phyloP scores from a whole-genome alignment of 2,888 invertebrate genomes.

The Dusona sp. region DNA sequence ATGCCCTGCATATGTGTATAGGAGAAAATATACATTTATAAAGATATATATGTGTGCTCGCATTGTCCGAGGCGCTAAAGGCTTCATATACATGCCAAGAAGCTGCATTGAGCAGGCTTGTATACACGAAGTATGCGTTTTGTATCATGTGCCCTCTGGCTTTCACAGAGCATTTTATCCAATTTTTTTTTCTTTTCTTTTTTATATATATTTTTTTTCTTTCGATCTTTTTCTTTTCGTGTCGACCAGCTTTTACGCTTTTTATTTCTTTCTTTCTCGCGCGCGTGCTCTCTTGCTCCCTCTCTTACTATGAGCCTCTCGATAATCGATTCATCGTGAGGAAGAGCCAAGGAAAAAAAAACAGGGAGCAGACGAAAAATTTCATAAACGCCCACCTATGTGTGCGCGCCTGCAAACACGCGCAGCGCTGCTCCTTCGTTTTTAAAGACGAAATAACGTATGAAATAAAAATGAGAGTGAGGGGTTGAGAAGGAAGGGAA shows the following conservation, averaged over 20 bases:
- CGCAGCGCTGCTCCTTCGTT: slow-evolving; percentile 6
- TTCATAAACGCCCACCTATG: slow-evolving; percentile 62
- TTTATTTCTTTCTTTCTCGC: not conserved
- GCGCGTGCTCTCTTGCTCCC: too few species aligned
- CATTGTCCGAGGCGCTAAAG: slow-evolving; percentile 82
- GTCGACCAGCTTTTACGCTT: not conserved
- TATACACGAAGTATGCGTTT: slow-evolving; percentile 54
- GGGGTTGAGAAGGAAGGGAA: not conserved
- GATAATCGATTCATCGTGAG: slow-evolving; percentile 65
- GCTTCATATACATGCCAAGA: slow-evolving; percentile 79
- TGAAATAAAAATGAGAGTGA: slow-evolving; percentile 14
- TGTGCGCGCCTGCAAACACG: not conserved
- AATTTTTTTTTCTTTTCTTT: slow-evolving; percentile 18
- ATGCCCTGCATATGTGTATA: slow-evolving; percentile 5
- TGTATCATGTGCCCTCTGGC: slow-evolving; percentile 64
- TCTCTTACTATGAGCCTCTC: not conserved
- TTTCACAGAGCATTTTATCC: slow-evolving; percentile 48
- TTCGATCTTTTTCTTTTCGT: not conserved
- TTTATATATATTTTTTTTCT: slow-evolving; percentile 21
- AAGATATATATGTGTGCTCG: slow-evolving; percentile 49
- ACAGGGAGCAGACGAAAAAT: slow-evolving; percentile 24
- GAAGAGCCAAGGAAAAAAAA: not conserved
- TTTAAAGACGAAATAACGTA: not conserved
- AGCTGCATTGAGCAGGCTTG: slow-evolving; percentile 42
- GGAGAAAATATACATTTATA: slow-evolving; percentile 16